Evolutionary conservation across 1,140 invertebrate genomes (phyloP).

Genomic region (Ylistrum balloti): DNA sequence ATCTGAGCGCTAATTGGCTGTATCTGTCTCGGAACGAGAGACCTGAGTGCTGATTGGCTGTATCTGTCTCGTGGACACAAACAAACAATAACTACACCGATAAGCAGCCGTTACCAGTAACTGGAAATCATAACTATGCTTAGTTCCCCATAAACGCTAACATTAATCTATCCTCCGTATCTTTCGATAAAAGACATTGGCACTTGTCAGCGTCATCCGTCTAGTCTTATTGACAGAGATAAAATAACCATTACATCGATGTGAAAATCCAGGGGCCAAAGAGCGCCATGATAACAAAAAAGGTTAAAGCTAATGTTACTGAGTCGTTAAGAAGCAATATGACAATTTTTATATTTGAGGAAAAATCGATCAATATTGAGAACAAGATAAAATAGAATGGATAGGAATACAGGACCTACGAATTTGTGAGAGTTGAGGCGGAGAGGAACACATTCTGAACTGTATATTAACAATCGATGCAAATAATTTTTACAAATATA

Average conservation of each 20-base stretch:
- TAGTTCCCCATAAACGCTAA: not conserved
- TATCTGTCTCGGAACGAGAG: not conserved
- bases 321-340: not conserved
- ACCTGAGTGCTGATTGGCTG: not conserved
- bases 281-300: not conserved
- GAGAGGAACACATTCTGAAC: no score
- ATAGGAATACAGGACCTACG: no score
- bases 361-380: no score
- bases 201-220: not conserved
- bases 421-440: no score
- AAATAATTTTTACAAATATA: no score
- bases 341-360: no score
- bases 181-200: not conserved
- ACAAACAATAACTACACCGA: not conserved
- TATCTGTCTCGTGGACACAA: not conserved
- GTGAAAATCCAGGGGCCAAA: not conserved
- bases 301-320: not conserved
- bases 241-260: not conserved
- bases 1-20: not conserved
- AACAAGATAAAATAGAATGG: no score
- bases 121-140: not conserved
- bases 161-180: not conserved
- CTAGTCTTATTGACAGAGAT: not conserved
- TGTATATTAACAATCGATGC: no score
- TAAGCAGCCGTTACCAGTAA: not conserved